Percentiles rank a stretch among this genome's conserved stretches.
Evolutionary conservation across 2,888 invertebrate genomes (phyloP).

Genomic region (Lucinisca nassula): DNA sequence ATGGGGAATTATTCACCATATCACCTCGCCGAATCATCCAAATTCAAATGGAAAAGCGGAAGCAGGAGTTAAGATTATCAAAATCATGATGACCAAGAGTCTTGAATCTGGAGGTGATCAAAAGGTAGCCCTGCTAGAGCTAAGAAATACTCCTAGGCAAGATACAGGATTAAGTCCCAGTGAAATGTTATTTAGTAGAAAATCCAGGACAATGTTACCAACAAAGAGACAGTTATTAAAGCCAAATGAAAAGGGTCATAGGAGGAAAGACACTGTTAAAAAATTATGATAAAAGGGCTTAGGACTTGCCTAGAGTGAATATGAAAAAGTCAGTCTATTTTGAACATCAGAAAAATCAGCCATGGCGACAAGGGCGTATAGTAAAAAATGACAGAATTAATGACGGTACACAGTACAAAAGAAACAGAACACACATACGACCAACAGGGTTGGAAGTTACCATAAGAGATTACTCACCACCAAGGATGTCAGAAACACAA

Average conservation of each 20-base stretch:
- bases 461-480: constrained; percentile 26
- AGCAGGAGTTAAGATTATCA: constrained; percentile 54
- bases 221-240: neutral
- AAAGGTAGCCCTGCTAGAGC: constrained; percentile 57
- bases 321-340: constrained; percentile 50
- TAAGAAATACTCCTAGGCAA: constrained; percentile 61
- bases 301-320: constrained; percentile 33
- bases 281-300: constrained; percentile 36
- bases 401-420: constrained; percentile 20
- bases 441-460: constrained; percentile 16
- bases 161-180: constrained; percentile 57
- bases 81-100: constrained; percentile 55
- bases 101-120: constrained; percentile 39
- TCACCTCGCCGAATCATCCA: constrained; percentile 56
- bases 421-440: constrained; percentile 44
- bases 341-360: constrained; percentile 34
- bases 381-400: neutral
- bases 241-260: constrained; percentile 10
- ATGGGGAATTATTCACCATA: constrained; percentile 51
- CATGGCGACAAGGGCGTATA: constrained; percentile 14
- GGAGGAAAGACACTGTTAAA: constrained; percentile 27
- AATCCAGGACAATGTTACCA: constrained; percentile 52
- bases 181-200: constrained; percentile 57
- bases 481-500: neutral
- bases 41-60: constrained; percentile 65